A percentile compares a stretch with the other conserved stretches of the same genome.
Evolutionary conservation across 2,113 vertebrate genomes (phyloP).

Genomic region (Saguinus imperator): DNA sequence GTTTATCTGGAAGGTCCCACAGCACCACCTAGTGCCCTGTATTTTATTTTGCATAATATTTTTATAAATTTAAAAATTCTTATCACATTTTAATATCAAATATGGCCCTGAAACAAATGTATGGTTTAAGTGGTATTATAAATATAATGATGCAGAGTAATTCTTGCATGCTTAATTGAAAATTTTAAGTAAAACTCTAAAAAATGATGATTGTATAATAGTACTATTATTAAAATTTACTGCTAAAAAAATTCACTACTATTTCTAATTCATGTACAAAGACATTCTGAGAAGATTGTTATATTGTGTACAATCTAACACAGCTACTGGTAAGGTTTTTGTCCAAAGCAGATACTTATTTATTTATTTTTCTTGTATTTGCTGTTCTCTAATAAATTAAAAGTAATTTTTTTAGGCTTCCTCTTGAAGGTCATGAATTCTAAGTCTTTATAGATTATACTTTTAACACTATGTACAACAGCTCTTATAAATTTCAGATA

Average conservation of each 20-base stretch:
- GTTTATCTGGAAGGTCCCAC: slow-evolving; percentile 83
- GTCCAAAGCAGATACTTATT: not conserved
- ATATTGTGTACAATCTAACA: not conserved
- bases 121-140: not conserved
- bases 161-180: not conserved
- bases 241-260: not conserved
- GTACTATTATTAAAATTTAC: slow-evolving; percentile 5
- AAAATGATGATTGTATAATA: not conserved
- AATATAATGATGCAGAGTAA: not conserved
- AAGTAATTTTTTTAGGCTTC: slow-evolving; percentile 16
- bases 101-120: not conserved
- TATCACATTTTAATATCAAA: slow-evolving; percentile 35
- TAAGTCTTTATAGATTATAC: not conserved
- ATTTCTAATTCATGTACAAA: not conserved
- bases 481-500: not conserved
- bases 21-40: slow-evolving; percentile 86
- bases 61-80: slow-evolving; percentile 44
- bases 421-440: slow-evolving; percentile 1
- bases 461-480: not conserved
- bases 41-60: slow-evolving; percentile 47
- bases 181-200: not conserved
- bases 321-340: not conserved
- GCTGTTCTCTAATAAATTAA: not conserved
- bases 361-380: slow-evolving; percentile 1
- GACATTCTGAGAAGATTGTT: not conserved